Evolutionary conservation across 2,797 vertebrate species (phyloP).

Genomic region (Anableps anableps): DNA sequence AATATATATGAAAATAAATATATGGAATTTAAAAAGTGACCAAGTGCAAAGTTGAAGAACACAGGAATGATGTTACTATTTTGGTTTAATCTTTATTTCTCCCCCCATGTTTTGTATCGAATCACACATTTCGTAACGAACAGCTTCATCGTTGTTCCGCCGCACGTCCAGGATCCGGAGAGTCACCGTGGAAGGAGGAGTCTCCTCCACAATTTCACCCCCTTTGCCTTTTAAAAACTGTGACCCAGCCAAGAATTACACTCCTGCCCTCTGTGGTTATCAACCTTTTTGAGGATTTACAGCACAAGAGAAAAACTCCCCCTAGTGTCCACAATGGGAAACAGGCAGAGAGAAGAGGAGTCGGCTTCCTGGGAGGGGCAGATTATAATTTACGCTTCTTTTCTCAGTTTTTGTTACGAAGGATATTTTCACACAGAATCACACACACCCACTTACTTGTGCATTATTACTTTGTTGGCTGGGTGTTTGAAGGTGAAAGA

Average conservation of each 20-base stretch:
- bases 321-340: slow-evolving; percentile 4
- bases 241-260: slow-evolving; percentile 69
- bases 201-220: slow-evolving; percentile 19
- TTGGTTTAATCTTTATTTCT: slow-evolving; percentile 35
- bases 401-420: slow-evolving; percentile 60
- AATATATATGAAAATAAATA: slow-evolving; percentile 85
- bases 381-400: slow-evolving; percentile 11
- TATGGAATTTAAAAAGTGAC: slow-evolving; percentile 84
- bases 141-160: slow-evolving; percentile 24
- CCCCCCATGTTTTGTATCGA: slow-evolving; percentile 61
- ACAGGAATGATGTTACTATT: slow-evolving; percentile 75
- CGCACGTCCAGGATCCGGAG: slow-evolving; percentile 14
- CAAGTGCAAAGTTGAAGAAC: slow-evolving; percentile 75
- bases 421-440: slow-evolving; percentile 58
- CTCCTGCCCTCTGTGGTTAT: slow-evolving; percentile 43
- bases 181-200: slow-evolving; percentile 23
- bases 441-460: slow-evolving; percentile 46
- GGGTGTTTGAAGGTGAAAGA: slow-evolving; percentile 17
- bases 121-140: slow-evolving; percentile 48
- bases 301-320: slow-evolving; percentile 29
- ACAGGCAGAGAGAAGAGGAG: slow-evolving; percentile 4
- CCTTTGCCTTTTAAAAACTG: slow-evolving; percentile 44
- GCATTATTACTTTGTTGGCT: slow-evolving; percentile 44
- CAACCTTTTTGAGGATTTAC: slow-evolving; percentile 43
- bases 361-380: slow-evolving; percentile 13